A percentile compares a stretch with the other conserved stretches of the same genome.
Conservation (phyloP, 2,888 invertebrate genomes). For the Fragum fragum region DNA sequence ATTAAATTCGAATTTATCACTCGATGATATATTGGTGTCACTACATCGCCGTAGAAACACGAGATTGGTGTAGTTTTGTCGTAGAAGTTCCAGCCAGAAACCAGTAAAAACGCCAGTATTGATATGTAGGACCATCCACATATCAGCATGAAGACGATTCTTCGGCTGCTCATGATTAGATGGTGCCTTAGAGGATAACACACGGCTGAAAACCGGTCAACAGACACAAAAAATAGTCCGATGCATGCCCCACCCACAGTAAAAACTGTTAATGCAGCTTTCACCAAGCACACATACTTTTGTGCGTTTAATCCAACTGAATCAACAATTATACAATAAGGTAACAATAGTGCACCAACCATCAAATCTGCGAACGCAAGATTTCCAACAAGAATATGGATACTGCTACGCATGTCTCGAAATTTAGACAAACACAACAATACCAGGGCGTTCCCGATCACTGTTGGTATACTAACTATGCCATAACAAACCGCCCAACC, state of each 20-base stretch:
- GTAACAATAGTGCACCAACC: constrained; percentile 46
- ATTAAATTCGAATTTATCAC: constrained; percentile 37
- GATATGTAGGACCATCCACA: constrained; percentile 46
- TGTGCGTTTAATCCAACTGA: constrained; percentile 28
- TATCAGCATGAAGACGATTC: constrained; percentile 33
- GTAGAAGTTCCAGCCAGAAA: constrained; percentile 57
- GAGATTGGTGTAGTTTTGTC: constrained; percentile 35
- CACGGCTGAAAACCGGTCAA: constrained; percentile 51
- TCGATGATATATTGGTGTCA: constrained; percentile 47
- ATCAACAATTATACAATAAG: constrained; percentile 44
- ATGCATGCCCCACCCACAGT: constrained; percentile 41
- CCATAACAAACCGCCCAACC: constrained; percentile 42
- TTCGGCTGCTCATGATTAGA: constrained; percentile 21
- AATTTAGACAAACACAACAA: constrained; percentile 36
- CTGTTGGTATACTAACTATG: constrained; percentile 31
- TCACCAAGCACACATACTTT: constrained; percentile 53
- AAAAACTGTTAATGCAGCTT: constrained; percentile 43
- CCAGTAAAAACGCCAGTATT: constrained; percentile 25
- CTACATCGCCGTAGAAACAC: constrained; percentile 35
- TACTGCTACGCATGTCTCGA: constrained; percentile 24
- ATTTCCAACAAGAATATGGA: constrained; percentile 53
- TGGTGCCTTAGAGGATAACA: constrained; percentile 47
- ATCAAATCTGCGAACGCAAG: constrained; percentile 56
- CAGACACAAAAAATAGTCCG: constrained; percentile 43
- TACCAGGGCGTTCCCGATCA: constrained; percentile 45